Evolutionary conservation across 2,888 invertebrate species (phyloP), one percentile per base, ranked within the genome.

Genomic region (Thumatha senex): DNA sequence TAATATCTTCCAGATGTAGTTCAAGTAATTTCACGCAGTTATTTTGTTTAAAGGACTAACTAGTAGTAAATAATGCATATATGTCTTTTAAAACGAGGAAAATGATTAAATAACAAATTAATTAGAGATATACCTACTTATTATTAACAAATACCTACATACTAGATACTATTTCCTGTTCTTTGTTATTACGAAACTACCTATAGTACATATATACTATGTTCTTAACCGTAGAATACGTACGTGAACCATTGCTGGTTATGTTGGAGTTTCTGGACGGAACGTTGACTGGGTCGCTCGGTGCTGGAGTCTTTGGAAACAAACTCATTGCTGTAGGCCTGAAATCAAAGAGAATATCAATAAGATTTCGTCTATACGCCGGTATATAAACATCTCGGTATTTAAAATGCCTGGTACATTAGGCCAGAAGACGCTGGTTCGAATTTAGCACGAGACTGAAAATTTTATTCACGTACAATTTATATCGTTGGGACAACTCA

Each of bases 281-380:
- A 38, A 95, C 93, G 62, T 94, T 92, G 13, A 95, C 91, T 5
- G 95, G 95, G 1, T 93, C 92, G 54, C 94, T 94, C 0, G 93
- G 89, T 0, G 92, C 78, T 2, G 93, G 92, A 1, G 94, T 93
- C 54, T 92, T 92, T 2, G 86, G 78, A 76, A 95, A 95, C 58
- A 95, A 76, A 65, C 93, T 93, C 83, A 93, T 92, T 0, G 94
- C 94, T 57, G 93, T 93, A 0, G 95, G 95, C 54, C 94, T 93
- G 75, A 69, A 80, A 74, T 40, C 15, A 35, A 43, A 29, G n/a
- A 0, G 31, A 38, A 43, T 7, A 10, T 35, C 14, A 18, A 15
- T 33, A 14, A 9, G 30, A n/a, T 39, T n/a, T 24, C 18, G 5
- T 5, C 18, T 4, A 24, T 5, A 24, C 5, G 18, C 18, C 18